Conservation (phyloP, 2,888 invertebrate genomes). For the Monoplex corrugatus region DNA sequence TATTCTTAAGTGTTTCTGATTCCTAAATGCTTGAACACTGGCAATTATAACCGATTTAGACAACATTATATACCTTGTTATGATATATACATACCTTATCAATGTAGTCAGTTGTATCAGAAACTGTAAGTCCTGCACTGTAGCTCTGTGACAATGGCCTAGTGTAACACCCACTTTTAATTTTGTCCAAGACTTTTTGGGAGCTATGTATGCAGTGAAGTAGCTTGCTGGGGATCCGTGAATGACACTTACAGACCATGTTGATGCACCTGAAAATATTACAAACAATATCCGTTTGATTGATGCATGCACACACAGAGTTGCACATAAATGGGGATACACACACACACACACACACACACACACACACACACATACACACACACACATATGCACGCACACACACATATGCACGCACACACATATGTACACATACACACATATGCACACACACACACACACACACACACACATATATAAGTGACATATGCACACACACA, state of each 20-base stretch:
- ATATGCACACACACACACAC: too few relatives aligned
- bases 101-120: background rate
- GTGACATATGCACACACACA: too few relatives aligned
- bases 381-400: constrained; percentile 15
- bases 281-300: background rate
- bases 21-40: background rate
- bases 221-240: background rate
- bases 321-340: constrained; percentile 20
- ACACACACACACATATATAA: background rate
- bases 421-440: background rate
- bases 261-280: background rate
- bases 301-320: background rate
- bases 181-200: background rate
- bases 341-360: constrained; percentile 15
- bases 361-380: background rate
- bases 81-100: background rate
- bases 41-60: background rate
- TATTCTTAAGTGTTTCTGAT: background rate
- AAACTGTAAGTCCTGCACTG: background rate
- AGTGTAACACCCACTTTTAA: background rate
- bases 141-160: too few relatives aligned
- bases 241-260: constrained; percentile 1
- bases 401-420: background rate
- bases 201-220: background rate
- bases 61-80: background rate